Conservation (phyloP, 2,113 vertebrate genomes). For the Ctenomys sociabilis region DNA sequence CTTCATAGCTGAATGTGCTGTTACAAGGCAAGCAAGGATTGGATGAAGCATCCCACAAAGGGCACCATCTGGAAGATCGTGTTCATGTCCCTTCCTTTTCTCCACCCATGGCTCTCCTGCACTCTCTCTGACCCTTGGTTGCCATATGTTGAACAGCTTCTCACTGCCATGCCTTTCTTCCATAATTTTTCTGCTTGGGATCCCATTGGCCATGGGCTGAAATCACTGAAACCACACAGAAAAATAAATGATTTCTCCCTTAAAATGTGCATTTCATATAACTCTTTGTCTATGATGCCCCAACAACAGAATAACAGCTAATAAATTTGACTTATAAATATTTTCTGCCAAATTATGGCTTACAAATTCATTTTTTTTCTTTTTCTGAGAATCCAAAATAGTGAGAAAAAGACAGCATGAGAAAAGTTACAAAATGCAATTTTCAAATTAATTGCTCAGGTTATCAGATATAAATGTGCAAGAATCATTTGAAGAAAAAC, state of each 20-base stretch:
- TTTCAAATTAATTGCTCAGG: too few relatives aligned
- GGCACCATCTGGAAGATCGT: not conserved
- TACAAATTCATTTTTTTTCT: not conserved
- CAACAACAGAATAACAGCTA: not conserved
- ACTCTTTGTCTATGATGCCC: not conserved
- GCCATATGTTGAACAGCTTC: not conserved
- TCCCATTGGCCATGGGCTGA: too few relatives aligned
- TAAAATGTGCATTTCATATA: not conserved
- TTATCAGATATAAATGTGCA: too few relatives aligned
- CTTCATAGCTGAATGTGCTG: not conserved
- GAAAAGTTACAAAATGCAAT: too few relatives aligned
- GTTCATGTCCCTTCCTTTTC: too few relatives aligned
- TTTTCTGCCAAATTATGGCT: not conserved
- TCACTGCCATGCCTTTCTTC: not conserved
- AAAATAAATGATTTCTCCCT: not conserved
- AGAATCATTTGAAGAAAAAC: too few relatives aligned
- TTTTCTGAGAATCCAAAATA: too few relatives aligned
- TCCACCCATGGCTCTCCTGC: not conserved
- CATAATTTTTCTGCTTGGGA: not conserved
- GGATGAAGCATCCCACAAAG: not conserved
- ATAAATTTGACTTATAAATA: not conserved
- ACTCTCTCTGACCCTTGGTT: not conserved
- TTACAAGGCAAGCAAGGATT: not conserved
- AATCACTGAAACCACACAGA: not conserved
- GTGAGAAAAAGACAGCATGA: too few relatives aligned